Percentiles rank a stretch among this genome's conserved stretches.
Conservation (phyloP, 2,113 vertebrate genomes). For the Rhynchopsitta pachyrhyncha region DNA sequence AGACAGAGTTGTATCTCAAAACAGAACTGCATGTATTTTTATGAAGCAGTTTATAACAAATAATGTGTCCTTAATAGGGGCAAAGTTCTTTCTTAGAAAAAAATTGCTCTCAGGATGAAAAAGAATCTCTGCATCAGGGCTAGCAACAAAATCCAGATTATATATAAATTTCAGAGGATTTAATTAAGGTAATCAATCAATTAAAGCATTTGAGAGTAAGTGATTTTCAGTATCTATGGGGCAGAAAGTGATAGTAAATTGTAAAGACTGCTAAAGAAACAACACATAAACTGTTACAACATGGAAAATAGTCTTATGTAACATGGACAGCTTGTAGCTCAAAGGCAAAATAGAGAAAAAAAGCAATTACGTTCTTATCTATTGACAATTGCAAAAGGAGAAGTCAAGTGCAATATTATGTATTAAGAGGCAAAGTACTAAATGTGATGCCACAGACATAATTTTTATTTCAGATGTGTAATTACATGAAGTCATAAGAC, state of each 20-base stretch:
- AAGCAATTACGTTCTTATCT: conserved; percentile 59
- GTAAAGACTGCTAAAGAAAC: neutral
- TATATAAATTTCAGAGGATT: neutral
- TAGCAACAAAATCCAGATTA: neutral
- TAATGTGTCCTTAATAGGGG: neutral
- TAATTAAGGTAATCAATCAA: neutral
- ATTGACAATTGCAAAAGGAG: conserved; percentile 8
- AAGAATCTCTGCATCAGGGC: neutral
- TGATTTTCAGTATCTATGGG: neutral
- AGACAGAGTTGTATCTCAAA: neutral
- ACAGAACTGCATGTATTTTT: neutral
- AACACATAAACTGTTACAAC: neutral
- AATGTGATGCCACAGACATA: neutral
- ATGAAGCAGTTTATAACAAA: neutral
- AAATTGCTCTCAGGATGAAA: neutral
- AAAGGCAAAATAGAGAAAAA: conserved; percentile 44
- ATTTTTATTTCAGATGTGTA: conserved; percentile 49
- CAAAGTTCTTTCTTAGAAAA: neutral
- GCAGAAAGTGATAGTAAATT: neutral
- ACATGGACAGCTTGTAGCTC: neutral
- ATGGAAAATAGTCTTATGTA: neutral
- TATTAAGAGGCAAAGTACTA: conserved; percentile 36
- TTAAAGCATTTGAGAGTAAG: neutral
- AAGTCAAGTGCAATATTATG: conserved; percentile 51
- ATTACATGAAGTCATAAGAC: neutral